Evolutionary conservation across 1,140 invertebrate genomes (phyloP), one percentile per base, ranked within the genome.

Genomic region (Drosophila guanche): DNA sequence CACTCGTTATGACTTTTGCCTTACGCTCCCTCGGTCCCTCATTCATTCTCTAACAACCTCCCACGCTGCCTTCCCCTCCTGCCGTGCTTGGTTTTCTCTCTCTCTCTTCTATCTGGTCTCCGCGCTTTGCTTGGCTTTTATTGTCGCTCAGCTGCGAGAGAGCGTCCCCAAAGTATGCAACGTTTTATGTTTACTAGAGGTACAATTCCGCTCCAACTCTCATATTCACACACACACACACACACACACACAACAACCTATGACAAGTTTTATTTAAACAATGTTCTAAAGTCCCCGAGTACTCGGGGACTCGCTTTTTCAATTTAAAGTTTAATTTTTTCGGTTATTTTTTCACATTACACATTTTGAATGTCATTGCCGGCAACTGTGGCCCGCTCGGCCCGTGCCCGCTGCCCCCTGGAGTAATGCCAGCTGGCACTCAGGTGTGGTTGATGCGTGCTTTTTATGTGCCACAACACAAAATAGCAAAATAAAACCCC

Each of bases 1-100:
- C 84, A 88, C 83, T 88, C 83, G 83, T 88, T 88, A 88, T 88
- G 83, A 88, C 83, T 88, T 81, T 81, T 89, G 70, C 70, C 71
- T 59, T 48, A 52, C 60, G 52, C 63, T 27, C 62, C 61, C 67
- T 56, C 4, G 33, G 33, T 37, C 33, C 33, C 33, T 37, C 33
- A 37, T 37, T 37, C 33, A 4, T 10, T 37, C 10, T 37, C 10
- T 7, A 4, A 3, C 33, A 12, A 10, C 10, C 10, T 37, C 33
- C 33, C 40, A 20, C 23, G 14, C 48, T 16, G 23, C 47, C 23
- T 8, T 10, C 16, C 10, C 29, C 2, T 37, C 16, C 7, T 52
- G 40, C 5, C 20, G 4, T 37, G 33, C 0, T 27, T n/a, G 50
- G 14, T 5, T 3, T 27, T 33, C 23, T 25, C 48, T 33, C 23